A percentile compares a stretch with the other conserved stretches of the same genome.
phyloP scores from a whole-genome alignment of 2,113 vertebrate genomes.

The Cavia porcellus region DNA sequence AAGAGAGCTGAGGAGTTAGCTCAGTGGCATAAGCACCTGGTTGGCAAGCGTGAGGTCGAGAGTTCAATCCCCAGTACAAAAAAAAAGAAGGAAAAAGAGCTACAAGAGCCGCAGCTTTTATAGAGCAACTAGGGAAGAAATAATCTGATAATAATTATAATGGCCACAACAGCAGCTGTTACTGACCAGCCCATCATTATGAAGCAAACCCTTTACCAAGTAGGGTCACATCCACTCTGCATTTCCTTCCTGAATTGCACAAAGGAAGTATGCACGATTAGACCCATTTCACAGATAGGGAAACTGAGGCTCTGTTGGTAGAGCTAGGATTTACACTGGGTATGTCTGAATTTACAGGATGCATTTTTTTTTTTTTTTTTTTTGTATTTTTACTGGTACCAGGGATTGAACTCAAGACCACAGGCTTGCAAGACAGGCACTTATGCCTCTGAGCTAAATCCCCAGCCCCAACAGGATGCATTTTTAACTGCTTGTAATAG shows the following conservation, averaged over 20 bases:
- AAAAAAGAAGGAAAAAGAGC: not conserved
- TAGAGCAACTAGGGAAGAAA: not conserved
- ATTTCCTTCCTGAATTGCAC: not conserved
- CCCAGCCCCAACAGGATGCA: too few species aligned
- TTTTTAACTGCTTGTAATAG: not conserved
- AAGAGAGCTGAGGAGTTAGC: too few species aligned
- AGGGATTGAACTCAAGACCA: too few species aligned
- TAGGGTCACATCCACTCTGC: not conserved
- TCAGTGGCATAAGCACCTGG: too few species aligned
- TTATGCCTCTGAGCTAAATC: too few species aligned
- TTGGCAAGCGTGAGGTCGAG: too few species aligned
- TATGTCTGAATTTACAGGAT: not conserved
- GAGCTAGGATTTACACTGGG: not conserved
- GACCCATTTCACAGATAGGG: not conserved
- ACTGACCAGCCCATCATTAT: not conserved
- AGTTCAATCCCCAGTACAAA: too few species aligned
- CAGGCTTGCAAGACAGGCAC: too few species aligned
- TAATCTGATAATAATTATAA: not conserved
- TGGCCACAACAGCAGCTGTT: not conserved
- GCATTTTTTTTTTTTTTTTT: not conserved
- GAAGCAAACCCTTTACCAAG: not conserved
- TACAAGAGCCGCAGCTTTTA: not conserved
- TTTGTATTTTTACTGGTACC: too few species aligned
- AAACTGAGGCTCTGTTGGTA: slow-evolving; percentile 1
- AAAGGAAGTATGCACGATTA: not conserved